A percentile compares a stretch with the other conserved stretches of the same genome.
Conservation (phyloP, 2,113 vertebrate genomes). For the Chaetops frenatus region DNA sequence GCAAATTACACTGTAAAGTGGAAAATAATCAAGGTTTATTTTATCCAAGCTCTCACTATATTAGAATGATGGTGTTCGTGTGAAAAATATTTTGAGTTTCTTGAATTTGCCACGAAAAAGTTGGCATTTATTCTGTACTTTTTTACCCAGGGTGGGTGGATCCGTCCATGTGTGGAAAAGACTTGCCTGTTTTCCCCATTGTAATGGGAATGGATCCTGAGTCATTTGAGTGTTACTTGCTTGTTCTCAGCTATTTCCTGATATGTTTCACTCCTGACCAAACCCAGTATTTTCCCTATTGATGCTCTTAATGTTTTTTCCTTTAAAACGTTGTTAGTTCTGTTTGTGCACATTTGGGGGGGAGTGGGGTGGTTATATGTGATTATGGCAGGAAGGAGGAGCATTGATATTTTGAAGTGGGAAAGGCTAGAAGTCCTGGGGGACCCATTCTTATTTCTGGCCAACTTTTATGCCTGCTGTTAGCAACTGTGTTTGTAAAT, state of each 20-base stretch:
- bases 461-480: neutral
- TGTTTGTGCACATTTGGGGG: neutral
- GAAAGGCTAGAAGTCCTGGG: neutral
- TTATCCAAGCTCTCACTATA: neutral
- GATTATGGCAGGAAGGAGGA: neutral
- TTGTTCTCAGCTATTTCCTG: conserved; percentile 36
- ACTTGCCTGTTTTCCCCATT: neutral
- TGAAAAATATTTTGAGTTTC: neutral
- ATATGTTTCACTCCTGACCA: neutral
- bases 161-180: neutral
- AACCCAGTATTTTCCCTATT: neutral
- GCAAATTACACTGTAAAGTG: neutral
- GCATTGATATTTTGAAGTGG: neutral
- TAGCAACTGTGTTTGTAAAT: neutral
- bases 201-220: conserved; percentile 9
- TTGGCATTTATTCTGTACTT: neutral
- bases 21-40: neutral
- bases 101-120: neutral
- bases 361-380: neutral
- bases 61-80: neutral
- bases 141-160: neutral
- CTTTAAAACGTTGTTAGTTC: neutral
- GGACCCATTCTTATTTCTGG: neutral
- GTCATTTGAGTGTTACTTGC: neutral
- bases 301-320: neutral